Evolutionary conservation across 2,888 invertebrate species (phyloP).

Genomic region (Chorisops tibialis): DNA sequence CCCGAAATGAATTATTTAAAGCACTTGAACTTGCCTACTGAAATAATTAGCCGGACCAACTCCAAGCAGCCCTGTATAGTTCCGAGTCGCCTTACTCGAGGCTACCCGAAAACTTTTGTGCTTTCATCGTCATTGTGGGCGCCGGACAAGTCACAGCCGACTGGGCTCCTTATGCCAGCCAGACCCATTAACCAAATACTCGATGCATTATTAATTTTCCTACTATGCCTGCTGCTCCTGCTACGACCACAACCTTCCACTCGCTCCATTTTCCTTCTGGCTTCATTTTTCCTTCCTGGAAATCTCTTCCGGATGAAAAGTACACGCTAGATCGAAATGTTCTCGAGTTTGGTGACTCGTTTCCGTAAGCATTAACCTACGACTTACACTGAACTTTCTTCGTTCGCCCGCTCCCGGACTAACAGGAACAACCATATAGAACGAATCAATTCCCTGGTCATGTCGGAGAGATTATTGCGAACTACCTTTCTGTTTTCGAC

Average conservation of each 20-base stretch:
- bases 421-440: no score
- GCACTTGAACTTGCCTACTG: not conserved
- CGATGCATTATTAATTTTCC: constrained; percentile 32
- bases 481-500: constrained; percentile 1
- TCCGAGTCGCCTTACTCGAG: not conserved
- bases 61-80: not conserved
- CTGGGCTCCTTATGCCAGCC: not conserved
- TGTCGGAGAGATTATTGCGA: constrained; percentile 10
- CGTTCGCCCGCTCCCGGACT: no score
- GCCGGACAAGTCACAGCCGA: not conserved
- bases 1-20: not conserved
- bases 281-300: not conserved
- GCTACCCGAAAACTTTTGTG: not conserved
- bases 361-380: not conserved
- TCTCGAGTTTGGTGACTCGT: no score
- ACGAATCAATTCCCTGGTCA: constrained; percentile 7
- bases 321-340: no score
- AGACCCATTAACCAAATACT: constrained; percentile 31
- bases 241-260: no score
- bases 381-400: not conserved
- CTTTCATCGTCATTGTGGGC: no score
- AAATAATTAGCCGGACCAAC: not conserved
- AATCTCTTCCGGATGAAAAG: not conserved
- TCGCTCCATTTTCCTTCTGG: not conserved
- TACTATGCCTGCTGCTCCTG: constrained; percentile 21